phyloP scores from a whole-genome alignment of 2,888 invertebrate species.

The Bellardia bayeri region DNA sequence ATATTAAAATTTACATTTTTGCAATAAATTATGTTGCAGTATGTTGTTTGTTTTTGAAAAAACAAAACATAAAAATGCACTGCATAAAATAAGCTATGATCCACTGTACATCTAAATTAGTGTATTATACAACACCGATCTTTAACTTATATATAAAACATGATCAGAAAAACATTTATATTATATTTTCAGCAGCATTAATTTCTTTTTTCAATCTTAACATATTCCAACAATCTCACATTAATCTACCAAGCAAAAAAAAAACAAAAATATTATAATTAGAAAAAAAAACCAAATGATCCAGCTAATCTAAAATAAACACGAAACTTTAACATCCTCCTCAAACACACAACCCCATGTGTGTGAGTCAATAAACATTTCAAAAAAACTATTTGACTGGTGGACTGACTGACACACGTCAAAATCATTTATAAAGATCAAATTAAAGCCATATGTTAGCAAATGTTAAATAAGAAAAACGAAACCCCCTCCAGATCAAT shows the following conservation, averaged over 20 bases:
- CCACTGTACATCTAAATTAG: no score
- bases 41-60: no score
- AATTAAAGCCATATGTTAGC: constrained; percentile 79
- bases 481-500: background rate
- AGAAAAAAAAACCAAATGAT: constrained; percentile 26
- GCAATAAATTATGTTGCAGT: no score
- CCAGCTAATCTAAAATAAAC: constrained; percentile 54
- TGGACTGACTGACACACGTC: constrained; percentile 78
- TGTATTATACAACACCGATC: no score
- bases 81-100: no score
- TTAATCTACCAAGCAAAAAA: background rate
- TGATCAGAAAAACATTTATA: no score
- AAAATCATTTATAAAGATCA: constrained; percentile 75
- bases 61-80: no score
- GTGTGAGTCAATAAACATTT: constrained; percentile 46
- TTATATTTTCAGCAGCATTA: no score
- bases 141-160: no score
- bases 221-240: background rate
- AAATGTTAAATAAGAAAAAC: constrained; percentile 24
- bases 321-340: constrained; percentile 39
- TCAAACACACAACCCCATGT: constrained; percentile 20
- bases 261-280: background rate
- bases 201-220: no score
- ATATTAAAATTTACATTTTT: no score
- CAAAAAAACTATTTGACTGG: constrained; percentile 13